phyloP scores from a whole-genome alignment of 2,797 vertebrate genomes.

The Xenopus petersii region DNA sequence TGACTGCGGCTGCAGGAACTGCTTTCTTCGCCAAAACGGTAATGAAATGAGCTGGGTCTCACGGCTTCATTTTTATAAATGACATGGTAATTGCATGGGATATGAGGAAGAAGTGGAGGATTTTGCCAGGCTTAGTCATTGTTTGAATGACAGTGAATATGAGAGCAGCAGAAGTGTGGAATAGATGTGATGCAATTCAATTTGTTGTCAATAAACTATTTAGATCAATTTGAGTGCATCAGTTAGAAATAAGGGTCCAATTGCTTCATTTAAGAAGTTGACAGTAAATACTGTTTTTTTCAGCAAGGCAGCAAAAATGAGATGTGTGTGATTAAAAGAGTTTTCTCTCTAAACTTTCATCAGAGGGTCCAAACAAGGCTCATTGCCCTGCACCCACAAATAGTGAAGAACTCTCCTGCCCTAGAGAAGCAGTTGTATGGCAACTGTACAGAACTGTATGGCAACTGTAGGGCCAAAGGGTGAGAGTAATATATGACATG shows the following conservation, averaged over 20 bases:
- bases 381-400: no score
- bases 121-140: constrained; percentile 8
- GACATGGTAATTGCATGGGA: constrained; percentile 29
- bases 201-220: constrained; percentile 40
- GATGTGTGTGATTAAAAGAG: constrained; percentile 13
- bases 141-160: constrained; percentile 10
- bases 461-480: no score
- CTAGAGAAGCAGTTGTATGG: no score
- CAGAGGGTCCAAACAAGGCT: no score
- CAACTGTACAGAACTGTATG: no score
- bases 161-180: background rate
- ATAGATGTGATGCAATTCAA: constrained; percentile 31
- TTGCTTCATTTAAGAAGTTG: constrained; percentile 37
- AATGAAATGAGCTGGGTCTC: constrained; percentile 37
- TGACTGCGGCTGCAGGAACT: no score
- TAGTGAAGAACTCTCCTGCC: no score
- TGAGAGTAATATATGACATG: no score
- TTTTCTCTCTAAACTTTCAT: no score
- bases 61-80: constrained; percentile 12
- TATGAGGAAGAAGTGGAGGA: constrained; percentile 4
- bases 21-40: background rate
- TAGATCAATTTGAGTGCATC: constrained; percentile 42
- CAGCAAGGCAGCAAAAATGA: constrained; percentile 14
- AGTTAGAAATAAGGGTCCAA: constrained; percentile 26
- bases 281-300: constrained; percentile 20